These are phyloP conservation scores for Anser cygnoides DNA, from an alignment of 2,113 vertebrate species.

Conservation along the genomic window DNA sequence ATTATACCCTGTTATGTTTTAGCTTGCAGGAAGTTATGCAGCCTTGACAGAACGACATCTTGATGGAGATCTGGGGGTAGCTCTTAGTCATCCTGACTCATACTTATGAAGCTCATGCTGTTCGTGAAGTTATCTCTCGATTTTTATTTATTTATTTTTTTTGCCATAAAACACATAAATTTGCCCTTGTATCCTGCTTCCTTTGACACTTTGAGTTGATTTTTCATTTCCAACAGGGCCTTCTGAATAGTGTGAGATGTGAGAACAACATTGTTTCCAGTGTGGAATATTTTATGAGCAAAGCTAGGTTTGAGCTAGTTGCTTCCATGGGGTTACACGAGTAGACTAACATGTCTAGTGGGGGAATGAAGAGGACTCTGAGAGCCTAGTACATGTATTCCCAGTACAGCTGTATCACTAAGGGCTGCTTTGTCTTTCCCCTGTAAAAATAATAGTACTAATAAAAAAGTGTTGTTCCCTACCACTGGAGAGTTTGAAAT, in stretches of 20 bases:
- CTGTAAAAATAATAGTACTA: too few species aligned
- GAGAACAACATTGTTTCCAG: not conserved
- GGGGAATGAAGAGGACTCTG: not conserved
- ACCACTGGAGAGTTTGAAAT: not conserved
- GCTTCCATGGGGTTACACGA: not conserved
- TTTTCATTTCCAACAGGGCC: not conserved
- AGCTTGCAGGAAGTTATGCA: not conserved
- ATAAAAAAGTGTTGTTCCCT: not conserved
- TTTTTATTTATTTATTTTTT: not conserved
- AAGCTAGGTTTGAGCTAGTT: not conserved
- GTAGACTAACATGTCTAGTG: not conserved
- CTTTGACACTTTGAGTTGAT: not conserved
- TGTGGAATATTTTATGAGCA: not conserved
- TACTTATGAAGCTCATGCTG: not conserved
- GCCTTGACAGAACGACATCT: not conserved
- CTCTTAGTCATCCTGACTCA: not conserved
- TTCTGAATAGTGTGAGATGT: not conserved
- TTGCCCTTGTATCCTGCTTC: conserved; percentile 6
- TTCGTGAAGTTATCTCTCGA: not conserved
- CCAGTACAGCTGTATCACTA: not conserved
- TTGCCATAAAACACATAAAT: not conserved
- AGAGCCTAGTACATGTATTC: not conserved
- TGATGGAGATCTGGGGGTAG: fast-evolving
- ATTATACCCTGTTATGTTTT: not conserved
- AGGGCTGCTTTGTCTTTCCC: not conserved